A percentile compares a stretch with the other conserved stretches of the same genome.
Evolutionary conservation across 2,888 invertebrate genomes (phyloP).

Genomic region (Lordiphosa andalusiaca): DNA sequence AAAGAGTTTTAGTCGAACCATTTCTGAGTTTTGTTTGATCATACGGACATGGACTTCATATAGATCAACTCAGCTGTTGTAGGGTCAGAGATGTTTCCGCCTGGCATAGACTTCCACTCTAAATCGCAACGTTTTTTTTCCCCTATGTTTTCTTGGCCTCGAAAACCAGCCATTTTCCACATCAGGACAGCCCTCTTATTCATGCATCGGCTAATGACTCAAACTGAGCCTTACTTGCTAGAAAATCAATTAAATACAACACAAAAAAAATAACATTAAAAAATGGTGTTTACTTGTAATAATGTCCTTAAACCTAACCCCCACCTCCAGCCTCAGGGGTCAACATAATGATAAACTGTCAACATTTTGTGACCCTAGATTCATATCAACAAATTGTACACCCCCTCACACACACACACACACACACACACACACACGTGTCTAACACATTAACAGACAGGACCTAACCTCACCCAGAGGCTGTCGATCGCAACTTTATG

Average conservation of each 20-base stretch:
- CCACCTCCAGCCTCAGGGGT: slow-evolving; percentile 23
- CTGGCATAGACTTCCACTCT: no score
- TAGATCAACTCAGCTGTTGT: no score
- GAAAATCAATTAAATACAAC: slow-evolving; percentile 65
- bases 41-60: no score
- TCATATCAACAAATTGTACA: slow-evolving; percentile 44
- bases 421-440: slow-evolving; percentile 45
- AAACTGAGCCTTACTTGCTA: slow-evolving; percentile 9
- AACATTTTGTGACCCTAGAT: slow-evolving; percentile 47
- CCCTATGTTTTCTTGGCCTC: no score
- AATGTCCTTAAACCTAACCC: slow-evolving; percentile 19
- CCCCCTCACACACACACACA: slow-evolving; percentile 14
- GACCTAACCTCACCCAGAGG: slow-evolving; percentile 18
- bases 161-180: no score
- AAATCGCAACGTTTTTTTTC: no score
- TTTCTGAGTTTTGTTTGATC: no score
- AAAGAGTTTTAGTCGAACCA: no score
- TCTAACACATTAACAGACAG: slow-evolving; percentile 54
- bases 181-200: neutral
- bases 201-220: slow-evolving; percentile 49
- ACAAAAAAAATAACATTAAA: slow-evolving; percentile 12
- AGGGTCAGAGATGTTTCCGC: no score
- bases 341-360: slow-evolving; percentile 59
- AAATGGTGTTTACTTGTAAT: slow-evolving; percentile 46
- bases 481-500: slow-evolving; percentile 63